Evolutionary conservation across 2,113 vertebrate genomes (phyloP), one percentile per base, ranked within the genome.

Genomic region (Rhinogobius similis): DNA sequence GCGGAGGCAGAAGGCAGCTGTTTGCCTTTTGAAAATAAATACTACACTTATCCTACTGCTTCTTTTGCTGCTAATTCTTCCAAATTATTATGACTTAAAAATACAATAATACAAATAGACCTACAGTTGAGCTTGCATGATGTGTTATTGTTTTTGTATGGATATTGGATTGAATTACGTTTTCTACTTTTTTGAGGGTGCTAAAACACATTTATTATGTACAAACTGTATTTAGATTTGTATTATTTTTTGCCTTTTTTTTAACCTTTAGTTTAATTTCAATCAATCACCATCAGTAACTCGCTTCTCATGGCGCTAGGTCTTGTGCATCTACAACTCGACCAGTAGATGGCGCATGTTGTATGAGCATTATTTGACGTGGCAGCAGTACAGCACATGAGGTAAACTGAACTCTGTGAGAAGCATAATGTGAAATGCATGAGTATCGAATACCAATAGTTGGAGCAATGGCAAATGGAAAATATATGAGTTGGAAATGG

Each of bases 291-390:
- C 7, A 41, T 7, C n/a, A 48, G 20, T 20, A n/a, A 18, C 4
- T 20, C 46, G 0, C 20, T 50, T n/a, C 46, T n/a, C 20, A 21
- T 21, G 9, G 46, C 46, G 9, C 46, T 20, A 50, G 46, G 11
- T 63, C 41, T 48, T 26, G 32, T 38, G 70, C 41, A n/a, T 79
- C 72, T 63, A 13, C 2, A 50, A 23, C 43, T 3, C 7, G 7
- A 29, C 77, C 88, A 85, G 73, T 75, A 79, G 87, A 71, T 76
- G 85, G 85, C 68, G 56, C 48, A 41, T 75, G 65, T 12, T 62
- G 23, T 23, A 32, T 21, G 58, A 38, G 18, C 20, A 24, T n/a
- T 32, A 3, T 29, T 50, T 83, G 82, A 87, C 77, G 76, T 88
- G 85, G 82, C 83, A 81, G 3, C 53, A n/a, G 16, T 18, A 11